Conservation (phyloP, 1,140 invertebrate species). For the Delia radicum region DNA sequence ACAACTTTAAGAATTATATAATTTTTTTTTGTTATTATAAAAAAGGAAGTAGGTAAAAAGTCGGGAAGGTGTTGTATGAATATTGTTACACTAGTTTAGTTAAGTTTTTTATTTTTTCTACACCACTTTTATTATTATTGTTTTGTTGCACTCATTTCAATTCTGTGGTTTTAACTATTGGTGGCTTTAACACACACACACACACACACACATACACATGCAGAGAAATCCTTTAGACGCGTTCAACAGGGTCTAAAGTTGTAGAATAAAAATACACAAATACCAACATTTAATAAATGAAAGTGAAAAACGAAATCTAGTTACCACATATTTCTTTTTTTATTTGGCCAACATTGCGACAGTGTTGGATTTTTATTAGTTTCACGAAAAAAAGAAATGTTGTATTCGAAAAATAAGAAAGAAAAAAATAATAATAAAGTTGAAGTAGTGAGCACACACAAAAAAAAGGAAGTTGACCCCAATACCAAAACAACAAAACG, state of each 20-base stretch:
- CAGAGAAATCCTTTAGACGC: background rate
- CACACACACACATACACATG: background rate
- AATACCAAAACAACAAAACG: background rate
- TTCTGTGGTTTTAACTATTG: background rate
- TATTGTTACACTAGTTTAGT: too few relatives aligned
- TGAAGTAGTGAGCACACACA: background rate
- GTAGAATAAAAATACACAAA: background rate
- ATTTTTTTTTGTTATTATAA: background rate
- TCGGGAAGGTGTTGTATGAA: background rate
- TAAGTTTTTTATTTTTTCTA: background rate
- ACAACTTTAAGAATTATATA: background rate
- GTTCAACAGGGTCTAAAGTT: background rate
- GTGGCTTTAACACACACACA: background rate
- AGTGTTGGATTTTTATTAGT: background rate
- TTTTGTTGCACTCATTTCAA: constrained; percentile 20
- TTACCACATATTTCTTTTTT: background rate
- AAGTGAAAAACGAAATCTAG: background rate
- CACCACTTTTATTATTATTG: constrained; percentile 1
- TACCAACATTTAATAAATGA: background rate
- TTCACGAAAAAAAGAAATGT: background rate
- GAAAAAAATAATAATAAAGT: background rate
- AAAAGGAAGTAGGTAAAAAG: background rate
- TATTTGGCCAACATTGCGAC: constrained; percentile 17
- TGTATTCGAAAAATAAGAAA: background rate
- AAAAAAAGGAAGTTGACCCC: constrained; percentile 20